These are phyloP conservation scores for Diaphora mendica DNA, from an alignment of 2,888 invertebrate genomes.

Conservation along the genomic window DNA sequence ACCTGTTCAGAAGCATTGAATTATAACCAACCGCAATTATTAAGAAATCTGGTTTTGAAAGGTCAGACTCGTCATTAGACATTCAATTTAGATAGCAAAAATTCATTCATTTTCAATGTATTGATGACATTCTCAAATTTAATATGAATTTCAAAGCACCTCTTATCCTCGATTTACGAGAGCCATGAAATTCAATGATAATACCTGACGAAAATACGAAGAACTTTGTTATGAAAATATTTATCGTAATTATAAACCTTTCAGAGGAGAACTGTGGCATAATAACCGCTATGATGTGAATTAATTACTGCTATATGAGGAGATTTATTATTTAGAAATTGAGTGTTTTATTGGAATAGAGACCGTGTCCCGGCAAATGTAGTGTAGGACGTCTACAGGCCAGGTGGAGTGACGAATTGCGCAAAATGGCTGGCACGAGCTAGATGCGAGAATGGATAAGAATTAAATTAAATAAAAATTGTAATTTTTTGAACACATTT, in stretches of 20 bases:
- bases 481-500: too few relatives aligned
- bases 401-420: too few relatives aligned
- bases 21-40: neutral
- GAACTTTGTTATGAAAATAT: neutral
- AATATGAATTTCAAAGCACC: neutral
- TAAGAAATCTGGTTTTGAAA: neutral
- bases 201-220: neutral
- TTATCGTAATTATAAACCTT: neutral
- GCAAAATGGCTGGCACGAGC: too few relatives aligned
- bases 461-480: too few relatives aligned
- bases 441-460: too few relatives aligned
- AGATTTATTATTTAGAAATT: too few relatives aligned
- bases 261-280: neutral
- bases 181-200: neutral
- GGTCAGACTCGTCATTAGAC: neutral
- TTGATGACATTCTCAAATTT: neutral
- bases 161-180: neutral
- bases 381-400: too few relatives aligned
- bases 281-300: neutral
- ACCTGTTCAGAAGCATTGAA: neutral
- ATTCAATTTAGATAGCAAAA: neutral
- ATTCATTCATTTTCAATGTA: neutral
- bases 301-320: too few relatives aligned
- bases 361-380: too few relatives aligned
- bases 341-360: too few relatives aligned